phyloP scores from a whole-genome alignment of 2,888 invertebrate species.

The Hylaea fasciaria region DNA sequence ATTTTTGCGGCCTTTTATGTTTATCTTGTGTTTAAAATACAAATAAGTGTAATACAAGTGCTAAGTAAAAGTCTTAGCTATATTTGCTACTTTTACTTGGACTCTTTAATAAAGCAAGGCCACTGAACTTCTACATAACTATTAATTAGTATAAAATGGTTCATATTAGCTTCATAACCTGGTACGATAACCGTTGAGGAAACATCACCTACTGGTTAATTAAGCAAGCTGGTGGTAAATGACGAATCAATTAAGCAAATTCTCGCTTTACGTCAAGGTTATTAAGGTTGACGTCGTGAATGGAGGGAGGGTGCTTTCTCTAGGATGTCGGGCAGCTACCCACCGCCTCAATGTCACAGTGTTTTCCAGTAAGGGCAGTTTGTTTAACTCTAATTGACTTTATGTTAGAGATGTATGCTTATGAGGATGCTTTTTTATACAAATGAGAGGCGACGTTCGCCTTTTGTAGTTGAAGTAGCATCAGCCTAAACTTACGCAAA shows the following conservation, averaged over 20 bases:
- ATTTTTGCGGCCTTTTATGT: not conserved
- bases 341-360: constrained; percentile 33
- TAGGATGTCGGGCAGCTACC: constrained; percentile 68
- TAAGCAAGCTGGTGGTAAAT: constrained; percentile 44
- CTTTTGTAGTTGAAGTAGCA: no score
- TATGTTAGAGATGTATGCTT: no score
- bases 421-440: no score
- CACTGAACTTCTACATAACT: constrained; percentile 31
- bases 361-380: constrained; percentile 10
- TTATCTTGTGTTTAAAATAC: not conserved
- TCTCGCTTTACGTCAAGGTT: constrained; percentile 48
- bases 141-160: constrained; percentile 44
- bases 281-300: constrained; percentile 56
- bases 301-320: constrained; percentile 57
- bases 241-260: constrained; percentile 36
- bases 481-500: no score
- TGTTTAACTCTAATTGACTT: not conserved
- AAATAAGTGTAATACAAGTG: not conserved
- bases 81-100: not conserved
- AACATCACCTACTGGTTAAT: constrained; percentile 53
- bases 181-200: constrained; percentile 52
- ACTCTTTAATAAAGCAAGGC: constrained; percentile 11
- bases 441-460: no score
- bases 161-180: constrained; percentile 39
- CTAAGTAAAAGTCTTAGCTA: not conserved